phyloP scores from a whole-genome alignment of 2,797 vertebrate genomes.

The Fistularia tabacaria region DNA sequence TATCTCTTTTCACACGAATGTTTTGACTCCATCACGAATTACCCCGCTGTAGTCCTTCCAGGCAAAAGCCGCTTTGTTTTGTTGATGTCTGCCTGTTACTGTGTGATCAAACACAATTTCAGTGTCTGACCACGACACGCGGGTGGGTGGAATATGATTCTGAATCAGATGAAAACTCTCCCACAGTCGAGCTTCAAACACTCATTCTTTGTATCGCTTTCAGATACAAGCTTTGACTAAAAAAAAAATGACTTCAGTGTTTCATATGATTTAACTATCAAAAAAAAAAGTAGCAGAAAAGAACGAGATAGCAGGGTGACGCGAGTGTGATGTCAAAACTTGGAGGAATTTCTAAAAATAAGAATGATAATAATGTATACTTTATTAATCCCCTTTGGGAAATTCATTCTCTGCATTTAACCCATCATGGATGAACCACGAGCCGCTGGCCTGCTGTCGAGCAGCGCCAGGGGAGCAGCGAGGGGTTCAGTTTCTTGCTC shows the following conservation, averaged over 20 bases:
- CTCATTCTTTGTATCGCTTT: conserved; percentile 41
- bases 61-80: conserved; percentile 9
- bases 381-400: too few relatives aligned
- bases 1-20: conserved; percentile 15
- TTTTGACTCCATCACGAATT: conserved; percentile 23
- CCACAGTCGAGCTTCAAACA: conserved; percentile 43
- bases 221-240: conserved; percentile 28
- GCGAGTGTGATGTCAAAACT: too few relatives aligned
- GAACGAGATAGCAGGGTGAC: too few relatives aligned
- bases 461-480: too few relatives aligned
- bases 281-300: too few relatives aligned
- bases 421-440: too few relatives aligned
- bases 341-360: too few relatives aligned
- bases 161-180: conserved; percentile 36
- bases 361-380: too few relatives aligned
- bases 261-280: too few relatives aligned
- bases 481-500: too few relatives aligned
- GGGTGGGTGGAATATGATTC: conserved; percentile 61
- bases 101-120: conserved; percentile 41
- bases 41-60: conserved; percentile 2
- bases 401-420: too few relatives aligned
- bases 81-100: not conserved
- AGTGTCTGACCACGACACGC: conserved; percentile 47
- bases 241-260: conserved; percentile 11
- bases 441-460: too few relatives aligned